phyloP scores from a whole-genome alignment of 2,113 vertebrate species.

The Ammodytes dubius region DNA sequence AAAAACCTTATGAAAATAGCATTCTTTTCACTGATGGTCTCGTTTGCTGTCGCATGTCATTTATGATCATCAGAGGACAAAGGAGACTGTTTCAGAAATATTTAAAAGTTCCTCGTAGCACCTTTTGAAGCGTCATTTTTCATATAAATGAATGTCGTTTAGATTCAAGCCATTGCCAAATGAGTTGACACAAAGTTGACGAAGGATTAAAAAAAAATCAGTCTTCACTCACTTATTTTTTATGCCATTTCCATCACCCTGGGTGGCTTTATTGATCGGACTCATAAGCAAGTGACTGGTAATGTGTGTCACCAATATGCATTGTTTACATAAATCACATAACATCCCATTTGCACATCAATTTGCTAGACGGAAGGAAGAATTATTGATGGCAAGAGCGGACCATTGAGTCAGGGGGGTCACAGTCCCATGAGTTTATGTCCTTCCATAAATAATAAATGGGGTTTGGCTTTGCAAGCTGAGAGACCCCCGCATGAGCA shows the following conservation, averaged over 20 bases:
- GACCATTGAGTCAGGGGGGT: conserved; percentile 62
- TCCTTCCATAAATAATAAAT: conserved; percentile 83
- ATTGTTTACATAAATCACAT: conserved; percentile 72
- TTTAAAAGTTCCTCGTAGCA: too few relatives aligned
- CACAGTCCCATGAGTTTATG: conserved; percentile 78
- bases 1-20: too few relatives aligned
- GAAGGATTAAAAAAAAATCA: conserved; percentile 13
- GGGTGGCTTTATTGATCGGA: conserved; percentile 72
- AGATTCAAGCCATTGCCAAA: too few relatives aligned
- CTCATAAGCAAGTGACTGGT: conserved; percentile 56
- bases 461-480: conserved; percentile 79
- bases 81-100: too few relatives aligned
- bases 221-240: conserved; percentile 28
- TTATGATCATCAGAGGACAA: too few relatives aligned
- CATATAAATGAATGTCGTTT: too few relatives aligned
- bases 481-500: conserved; percentile 67
- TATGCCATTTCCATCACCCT: conserved; percentile 32
- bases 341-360: conserved; percentile 40
- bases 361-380: conserved; percentile 41
- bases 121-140: too few relatives aligned
- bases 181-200: background rate
- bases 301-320: conserved; percentile 68
- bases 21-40: too few relatives aligned
- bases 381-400: conserved; percentile 66
- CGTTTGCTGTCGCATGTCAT: too few relatives aligned